Percentiles rank a stretch among this genome's conserved stretches.
Evolutionary conservation across 1,140 invertebrate species (phyloP).

Genomic region (Glomeris maerens): DNA sequence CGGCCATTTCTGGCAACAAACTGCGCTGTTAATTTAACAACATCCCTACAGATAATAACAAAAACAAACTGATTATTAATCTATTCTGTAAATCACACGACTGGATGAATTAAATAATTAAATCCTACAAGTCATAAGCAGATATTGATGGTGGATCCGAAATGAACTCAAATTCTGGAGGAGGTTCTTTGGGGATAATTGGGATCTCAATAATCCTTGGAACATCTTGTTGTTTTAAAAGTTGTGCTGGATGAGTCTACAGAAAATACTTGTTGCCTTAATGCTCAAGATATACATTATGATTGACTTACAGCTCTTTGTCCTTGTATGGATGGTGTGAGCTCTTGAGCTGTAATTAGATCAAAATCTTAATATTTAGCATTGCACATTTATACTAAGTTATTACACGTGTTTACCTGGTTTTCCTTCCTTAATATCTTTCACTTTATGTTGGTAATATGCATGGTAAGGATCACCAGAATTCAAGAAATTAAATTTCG

Average conservation of each 20-base stretch:
- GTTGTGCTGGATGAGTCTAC: background rate
- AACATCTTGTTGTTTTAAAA: conserved; percentile 57
- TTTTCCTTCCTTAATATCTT: conserved; percentile 86
- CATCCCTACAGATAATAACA: conserved; percentile 53
- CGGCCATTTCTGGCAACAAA: conserved; percentile 97
- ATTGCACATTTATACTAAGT: no score
- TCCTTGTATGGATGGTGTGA: no score
- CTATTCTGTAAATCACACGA: no score
- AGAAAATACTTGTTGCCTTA: background rate
- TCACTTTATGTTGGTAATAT: conserved; percentile 97
- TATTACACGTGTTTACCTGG: conserved; percentile 21
- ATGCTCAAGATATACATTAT: background rate
- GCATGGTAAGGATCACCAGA: conserved; percentile 94
- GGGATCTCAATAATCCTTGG: conserved; percentile 74
- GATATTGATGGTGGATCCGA: conserved; percentile 98
- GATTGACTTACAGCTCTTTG: no score
- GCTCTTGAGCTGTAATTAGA: no score
- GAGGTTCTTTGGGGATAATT: conserved; percentile 87
- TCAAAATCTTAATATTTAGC: no score
- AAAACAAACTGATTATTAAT: conserved; percentile 13
- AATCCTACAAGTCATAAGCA: conserved; percentile 77
- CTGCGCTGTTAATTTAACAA: conserved; percentile 94
- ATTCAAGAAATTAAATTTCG: conserved; percentile 96
- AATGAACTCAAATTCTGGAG: conserved; percentile 91
- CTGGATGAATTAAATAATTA: no score